Percentiles rank a stretch among this genome's conserved stretches.
These are phyloP conservation scores for Brachynemurus nebulosus DNA, from an alignment of 2,888 invertebrate genomes.

Conservation along the genomic window DNA sequence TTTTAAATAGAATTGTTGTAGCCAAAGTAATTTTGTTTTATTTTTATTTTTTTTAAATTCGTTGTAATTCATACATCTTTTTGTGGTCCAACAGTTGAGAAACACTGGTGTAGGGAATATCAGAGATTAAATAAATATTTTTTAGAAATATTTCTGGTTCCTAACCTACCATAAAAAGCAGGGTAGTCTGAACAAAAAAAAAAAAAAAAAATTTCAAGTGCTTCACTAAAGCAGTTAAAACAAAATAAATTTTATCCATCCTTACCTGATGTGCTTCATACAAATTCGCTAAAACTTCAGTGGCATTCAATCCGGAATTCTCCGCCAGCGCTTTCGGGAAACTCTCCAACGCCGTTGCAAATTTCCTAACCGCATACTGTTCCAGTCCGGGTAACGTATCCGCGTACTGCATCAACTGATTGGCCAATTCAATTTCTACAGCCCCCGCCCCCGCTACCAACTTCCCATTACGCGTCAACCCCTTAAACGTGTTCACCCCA, in stretches of 20 bases:
- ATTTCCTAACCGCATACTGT: slow-evolving; percentile 93
- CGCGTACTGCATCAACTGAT: slow-evolving; percentile 72
- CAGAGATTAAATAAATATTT: background rate
- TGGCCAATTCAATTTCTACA: slow-evolving; percentile 84
- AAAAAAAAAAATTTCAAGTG: background rate
- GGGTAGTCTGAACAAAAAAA: slow-evolving; percentile 13
- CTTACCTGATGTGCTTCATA: slow-evolving; percentile 78
- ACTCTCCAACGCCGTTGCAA: slow-evolving; percentile 74
- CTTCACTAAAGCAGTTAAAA: background rate
- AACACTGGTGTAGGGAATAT: too few species aligned
- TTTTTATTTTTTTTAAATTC: too few species aligned
- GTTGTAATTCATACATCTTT: too few species aligned
- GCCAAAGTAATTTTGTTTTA: too few species aligned
- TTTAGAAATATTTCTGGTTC: background rate
- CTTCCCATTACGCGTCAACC: slow-evolving; percentile 32
- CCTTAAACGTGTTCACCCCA: slow-evolving; percentile 86
- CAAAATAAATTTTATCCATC: background rate
- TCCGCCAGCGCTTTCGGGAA: slow-evolving; percentile 89
- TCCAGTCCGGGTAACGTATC: slow-evolving; percentile 89
- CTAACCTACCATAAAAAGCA: slow-evolving; percentile 7
- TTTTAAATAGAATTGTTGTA: too few species aligned
- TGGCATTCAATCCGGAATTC: slow-evolving; percentile 83
- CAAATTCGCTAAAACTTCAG: slow-evolving; percentile 74
- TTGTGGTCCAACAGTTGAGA: too few species aligned
- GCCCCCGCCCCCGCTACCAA: slow-evolving; percentile 92